Evolutionary conservation across 2,888 invertebrate species (phyloP), one percentile per base, ranked within the genome.

Genomic region (Dione juno): DNA sequence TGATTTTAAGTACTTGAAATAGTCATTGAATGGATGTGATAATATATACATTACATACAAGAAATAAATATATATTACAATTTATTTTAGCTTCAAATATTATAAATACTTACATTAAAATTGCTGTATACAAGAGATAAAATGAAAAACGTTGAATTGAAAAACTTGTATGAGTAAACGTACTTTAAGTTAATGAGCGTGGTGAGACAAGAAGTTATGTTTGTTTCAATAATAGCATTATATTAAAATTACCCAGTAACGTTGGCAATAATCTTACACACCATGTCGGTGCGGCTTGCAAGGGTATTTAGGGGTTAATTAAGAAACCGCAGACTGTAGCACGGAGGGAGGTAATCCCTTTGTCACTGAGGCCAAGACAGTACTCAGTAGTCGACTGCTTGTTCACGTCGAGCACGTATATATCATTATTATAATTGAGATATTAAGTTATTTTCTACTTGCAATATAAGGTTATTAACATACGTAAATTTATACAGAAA

Each of bases 271-370:
- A 90, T 92, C 90, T 88, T 85, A 83, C 84, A 87, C 80, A 83
- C 88, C 86, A 84, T 78, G 80, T 78, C 79, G 82, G 81, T 78
- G 84, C 81, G 84, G 84, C 81, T 84, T 85, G 85, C 87, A 83
- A 80, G 84, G 87, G 89, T 88, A 90, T 89, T 92, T 91, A 88
- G 87, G 86, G 92, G 92, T 92, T 92, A 92, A 92, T 92, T 92
- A 92, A 90, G 90, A 85, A 90, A 89, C 92, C 92, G 86, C 91
- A 90, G 88, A 89, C 89, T 80, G 80, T 76, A 80, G 80, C 72
- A 76, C 75, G 76, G 75, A 75, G 81, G 81, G 81, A 77, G 80
- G 83, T 90, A 91, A 92, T 90, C 89, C 90, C 88, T 88, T 90
- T 91, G 91, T 91, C 88, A 87, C 83, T 84, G 84, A 79, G 80